A percentile compares a stretch with the other conserved stretches of the same genome.
Conservation (phyloP, 2,113 vertebrate species). For the Carollia perspicillata region DNA sequence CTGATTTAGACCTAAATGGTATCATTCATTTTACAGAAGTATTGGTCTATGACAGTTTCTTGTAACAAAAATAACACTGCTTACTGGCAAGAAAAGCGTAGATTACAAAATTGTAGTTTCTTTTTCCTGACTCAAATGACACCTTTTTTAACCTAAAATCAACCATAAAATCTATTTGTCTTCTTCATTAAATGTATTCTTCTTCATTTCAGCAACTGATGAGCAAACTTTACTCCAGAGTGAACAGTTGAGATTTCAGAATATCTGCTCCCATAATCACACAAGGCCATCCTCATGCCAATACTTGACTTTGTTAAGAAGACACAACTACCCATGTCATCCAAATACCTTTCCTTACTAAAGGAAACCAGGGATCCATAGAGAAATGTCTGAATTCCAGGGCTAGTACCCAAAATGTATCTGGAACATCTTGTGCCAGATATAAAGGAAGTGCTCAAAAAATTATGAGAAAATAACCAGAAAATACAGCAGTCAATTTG, state of each 20-base stretch:
- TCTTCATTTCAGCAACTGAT: not conserved
- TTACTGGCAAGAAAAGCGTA: conserved; percentile 27
- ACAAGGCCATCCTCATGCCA: not conserved
- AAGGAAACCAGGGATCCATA: not conserved
- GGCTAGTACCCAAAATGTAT: not conserved
- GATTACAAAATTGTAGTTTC: conserved; percentile 42
- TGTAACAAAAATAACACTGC: conserved; percentile 32
- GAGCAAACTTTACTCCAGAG: not conserved
- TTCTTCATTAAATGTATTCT: not conserved
- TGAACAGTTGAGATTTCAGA: not conserved
- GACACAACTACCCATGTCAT: not conserved
- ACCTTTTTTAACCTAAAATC: conserved; percentile 18
- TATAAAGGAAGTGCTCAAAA: not conserved
- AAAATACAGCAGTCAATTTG: not conserved
- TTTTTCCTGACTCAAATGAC: conserved; percentile 5
- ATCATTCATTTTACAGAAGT: conserved; percentile 43
- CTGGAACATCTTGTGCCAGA: not conserved
- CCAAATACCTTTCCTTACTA: not conserved
- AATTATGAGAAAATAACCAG: not conserved
- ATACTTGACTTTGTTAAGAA: not conserved
- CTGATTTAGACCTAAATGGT: conserved; percentile 31
- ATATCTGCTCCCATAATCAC: not conserved
- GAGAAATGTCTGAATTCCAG: not conserved
- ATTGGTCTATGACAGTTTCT: not conserved
- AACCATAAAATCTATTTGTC: not conserved